phyloP scores from a whole-genome alignment of 2,888 invertebrate species.

The Tenthredo livida region DNA sequence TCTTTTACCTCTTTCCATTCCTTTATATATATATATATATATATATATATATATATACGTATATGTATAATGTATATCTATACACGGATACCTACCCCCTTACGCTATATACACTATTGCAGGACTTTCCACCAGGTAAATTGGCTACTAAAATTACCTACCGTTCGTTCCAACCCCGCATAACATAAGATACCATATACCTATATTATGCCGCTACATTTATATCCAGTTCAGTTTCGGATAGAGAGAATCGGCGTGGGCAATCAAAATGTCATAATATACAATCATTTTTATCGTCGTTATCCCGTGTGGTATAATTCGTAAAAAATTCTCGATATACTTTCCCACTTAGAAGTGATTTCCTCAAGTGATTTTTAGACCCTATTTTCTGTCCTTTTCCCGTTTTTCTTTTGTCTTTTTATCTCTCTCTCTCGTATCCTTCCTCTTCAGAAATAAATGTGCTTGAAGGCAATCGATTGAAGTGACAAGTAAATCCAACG shows the following conservation, averaged over 20 bases:
- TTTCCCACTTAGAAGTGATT: neutral
- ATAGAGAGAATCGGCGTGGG: slow-evolving; percentile 7
- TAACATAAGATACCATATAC: too few species aligned
- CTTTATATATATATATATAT: neutral
- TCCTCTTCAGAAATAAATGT: neutral
- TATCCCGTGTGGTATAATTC: neutral
- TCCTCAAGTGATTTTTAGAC: neutral
- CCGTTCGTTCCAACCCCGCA: neutral
- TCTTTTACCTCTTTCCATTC: slow-evolving; percentile 7
- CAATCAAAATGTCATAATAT: slow-evolving; percentile 16
- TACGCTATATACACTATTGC: neutral
- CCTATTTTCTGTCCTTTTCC: neutral
- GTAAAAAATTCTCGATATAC: neutral
- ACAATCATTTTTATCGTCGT: neutral
- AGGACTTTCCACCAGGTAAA: slow-evolving; percentile 20
- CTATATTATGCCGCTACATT: neutral
- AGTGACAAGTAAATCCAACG: slow-evolving; percentile 22
- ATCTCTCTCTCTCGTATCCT: neutral
- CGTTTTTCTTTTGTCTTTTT: neutral
- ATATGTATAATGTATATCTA: neutral
- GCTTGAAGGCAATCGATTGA: neutral
- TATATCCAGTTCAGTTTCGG: neutral
- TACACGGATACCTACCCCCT: neutral
- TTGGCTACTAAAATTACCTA: slow-evolving; percentile 12
- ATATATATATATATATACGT: neutral